Evolutionary conservation across 64 coral and sea anemone species (phyloP).

Genomic region (Dendrophyllia cribrosa): DNA sequence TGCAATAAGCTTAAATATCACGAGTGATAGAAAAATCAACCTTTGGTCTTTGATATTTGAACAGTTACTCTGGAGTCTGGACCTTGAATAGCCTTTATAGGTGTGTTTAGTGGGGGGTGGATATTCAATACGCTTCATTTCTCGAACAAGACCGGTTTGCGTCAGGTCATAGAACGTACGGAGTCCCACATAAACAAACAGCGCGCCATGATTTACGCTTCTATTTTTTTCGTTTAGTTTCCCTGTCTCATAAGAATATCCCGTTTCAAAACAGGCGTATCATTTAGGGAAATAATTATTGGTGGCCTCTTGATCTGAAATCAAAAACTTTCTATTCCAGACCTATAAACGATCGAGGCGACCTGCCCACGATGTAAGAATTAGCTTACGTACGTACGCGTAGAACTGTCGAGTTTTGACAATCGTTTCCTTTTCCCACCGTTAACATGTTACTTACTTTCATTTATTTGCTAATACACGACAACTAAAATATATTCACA

Average conservation of each 20-base stretch:
- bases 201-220: too few species aligned
- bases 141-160: neutral
- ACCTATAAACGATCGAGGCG: neutral
- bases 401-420: too few species aligned
- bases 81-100: neutral
- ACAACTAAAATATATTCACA: neutral
- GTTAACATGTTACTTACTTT: too few species aligned
- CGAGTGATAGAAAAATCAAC: neutral
- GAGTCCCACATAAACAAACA: neutral
- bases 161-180: neutral
- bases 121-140: neutral
- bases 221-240: neutral
- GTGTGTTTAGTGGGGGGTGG: neutral
- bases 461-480: too few species aligned
- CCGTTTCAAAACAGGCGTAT: neutral
- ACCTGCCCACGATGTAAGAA: too few species aligned
- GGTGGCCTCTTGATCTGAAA: neutral
- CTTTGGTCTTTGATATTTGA: constrained; percentile 4
- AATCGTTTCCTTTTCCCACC: too few species aligned
- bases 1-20: neutral
- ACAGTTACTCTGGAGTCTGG: neutral
- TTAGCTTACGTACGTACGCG: too few species aligned
- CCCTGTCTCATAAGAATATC: neutral
- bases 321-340: neutral
- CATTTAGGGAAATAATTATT: neutral